Conservation (phyloP, 23 tunicate genomes). For the Aplidium turbinatum region DNA sequence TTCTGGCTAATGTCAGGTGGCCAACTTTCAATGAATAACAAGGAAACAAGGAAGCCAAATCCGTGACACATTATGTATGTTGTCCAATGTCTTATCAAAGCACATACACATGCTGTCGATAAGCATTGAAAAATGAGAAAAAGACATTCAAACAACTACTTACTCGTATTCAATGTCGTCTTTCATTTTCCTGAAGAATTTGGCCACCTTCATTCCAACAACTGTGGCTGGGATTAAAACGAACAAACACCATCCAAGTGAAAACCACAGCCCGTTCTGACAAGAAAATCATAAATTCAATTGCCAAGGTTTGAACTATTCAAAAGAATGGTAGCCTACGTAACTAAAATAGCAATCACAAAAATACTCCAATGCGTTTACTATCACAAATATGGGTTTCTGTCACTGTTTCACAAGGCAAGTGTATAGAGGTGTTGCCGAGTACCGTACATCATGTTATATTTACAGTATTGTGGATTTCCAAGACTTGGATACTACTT, state of each 20-base stretch:
- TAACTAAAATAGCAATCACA: background rate
- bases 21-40: too few species aligned
- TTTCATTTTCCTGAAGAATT: constrained; percentile 60
- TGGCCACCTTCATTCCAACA: constrained; percentile 90
- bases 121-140: background rate
- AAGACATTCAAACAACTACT: background rate
- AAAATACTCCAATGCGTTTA: background rate
- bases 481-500: too few species aligned
- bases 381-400: too few species aligned
- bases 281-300: background rate
- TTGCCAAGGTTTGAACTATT: background rate
- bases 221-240: constrained; percentile 82
- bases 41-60: too few species aligned
- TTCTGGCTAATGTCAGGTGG: too few species aligned
- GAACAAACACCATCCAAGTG: constrained; percentile 85
- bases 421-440: too few species aligned
- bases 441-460: too few species aligned
- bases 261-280: constrained; percentile 94
- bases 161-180: constrained; percentile 25
- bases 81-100: too few species aligned
- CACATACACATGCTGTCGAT: background rate
- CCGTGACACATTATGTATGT: too few species aligned
- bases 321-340: background rate
- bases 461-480: too few species aligned
- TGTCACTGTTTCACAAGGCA: too few species aligned